Base-by-base conservation (phyloP, 37 sponge, comb jelly and placozoan genomes). In the Chondrosia reniformis region DNA sequence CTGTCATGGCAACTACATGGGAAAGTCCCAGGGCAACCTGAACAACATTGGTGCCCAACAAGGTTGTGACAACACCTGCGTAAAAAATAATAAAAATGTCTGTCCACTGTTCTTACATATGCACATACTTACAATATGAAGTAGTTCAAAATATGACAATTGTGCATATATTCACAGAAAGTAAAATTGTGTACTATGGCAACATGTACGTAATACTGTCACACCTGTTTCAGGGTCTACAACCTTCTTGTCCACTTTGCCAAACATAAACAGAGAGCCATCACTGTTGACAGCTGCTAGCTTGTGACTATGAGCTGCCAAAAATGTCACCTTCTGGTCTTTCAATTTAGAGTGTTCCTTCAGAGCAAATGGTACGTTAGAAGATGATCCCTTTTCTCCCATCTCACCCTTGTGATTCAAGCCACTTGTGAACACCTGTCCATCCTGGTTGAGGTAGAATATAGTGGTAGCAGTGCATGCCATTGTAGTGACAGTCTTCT, bases 251-350 rank as follows among this genome's bases (percentile, higher is more conserved):
- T 79, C 84, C 7, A 84, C 52, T 24, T 74, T 72, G 10, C 97
- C 97, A 83, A 93, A 93, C 90, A 93, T 86, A 79, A 85, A 89
- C 38, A 97, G 83, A 24, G 90, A 78, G 33, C 97, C 97, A 7
- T 91, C 88, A 0, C 75, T 78, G 45, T 88, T 85, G 46, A 97
- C 61, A 19, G 91, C 45, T 15, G 89, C 94, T 12, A 82, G 59
- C 3, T 75, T 63, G 34, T 83, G 85, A 12, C 75, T 42, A 10
- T 86, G 82, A 80, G 79, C 77, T 10, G 93, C 86, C 45, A 67
- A 46, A 21, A 65, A 54, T 7, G 38, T 55, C 21, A 92, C 74
- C 61, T 88, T 63, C 33, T 88, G 81, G 55, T 92, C 86, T 77
- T 88, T 88, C 55, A 88, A 77, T 41, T 79, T 85, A 8, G 46